Evolutionary conservation across 2,888 invertebrate species (phyloP), one percentile per base, ranked within the genome.

Genomic region (Escarpia spicata): DNA sequence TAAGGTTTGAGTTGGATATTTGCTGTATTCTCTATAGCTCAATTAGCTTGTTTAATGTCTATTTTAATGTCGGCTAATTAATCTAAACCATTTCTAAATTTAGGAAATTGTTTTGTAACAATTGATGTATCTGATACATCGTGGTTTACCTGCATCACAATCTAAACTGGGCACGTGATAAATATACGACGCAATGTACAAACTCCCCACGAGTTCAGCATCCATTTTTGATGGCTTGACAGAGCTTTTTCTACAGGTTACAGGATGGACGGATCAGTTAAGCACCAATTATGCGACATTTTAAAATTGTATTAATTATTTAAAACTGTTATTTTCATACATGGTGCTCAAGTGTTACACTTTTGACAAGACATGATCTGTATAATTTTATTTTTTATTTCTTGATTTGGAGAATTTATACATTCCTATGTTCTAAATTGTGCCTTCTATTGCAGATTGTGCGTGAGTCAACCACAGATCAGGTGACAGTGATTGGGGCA

Each of bases 401-500:
- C 8, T 10, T 45, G 45, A 45, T 10, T 45, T 45, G 45, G 45
- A 45, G 10, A 45, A 45, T 45, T 6, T 45, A 45, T 45, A 45
- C 45, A 9, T 45, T 52, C 52, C 52, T 91, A 19, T 45, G 37
- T 31, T 26, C 43, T 92, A n/a, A 43, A 10, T 75, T 91, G 92
- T 92, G 26, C 15, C 58, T 90, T 93, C 2, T 75, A 15, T 26
- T 93, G 0, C 93, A 98, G 96, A 97, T 99, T 6, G 97, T 99
- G 3, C 98, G 97, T 92, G 97, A 98, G 96, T 98, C 98, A 0
- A 95, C 97, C 9, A 97, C 97, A 52, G 99, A 99, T 97, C 97
- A 98, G 96, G 98, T 98, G 92, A 97, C 99, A 91, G 96, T 99
- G 43, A 98, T 99, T 95, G 99, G 99, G 26, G 98, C 98, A 90